Conservation (phyloP, 2,113 vertebrate species). For the Apus apus region DNA sequence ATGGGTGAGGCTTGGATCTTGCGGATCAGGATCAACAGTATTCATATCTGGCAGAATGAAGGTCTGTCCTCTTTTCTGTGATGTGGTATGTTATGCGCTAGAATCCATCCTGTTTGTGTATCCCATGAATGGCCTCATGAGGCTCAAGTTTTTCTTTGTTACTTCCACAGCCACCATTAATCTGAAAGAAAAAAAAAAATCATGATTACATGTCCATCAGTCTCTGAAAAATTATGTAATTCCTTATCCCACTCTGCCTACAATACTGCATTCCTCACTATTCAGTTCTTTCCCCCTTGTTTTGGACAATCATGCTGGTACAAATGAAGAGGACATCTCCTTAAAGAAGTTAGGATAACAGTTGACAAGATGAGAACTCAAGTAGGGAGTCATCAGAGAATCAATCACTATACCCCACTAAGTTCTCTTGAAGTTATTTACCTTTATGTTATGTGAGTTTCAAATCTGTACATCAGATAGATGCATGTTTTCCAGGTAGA, state of each 20-base stretch:
- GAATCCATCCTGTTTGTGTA: background rate
- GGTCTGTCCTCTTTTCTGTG: background rate
- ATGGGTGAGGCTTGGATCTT: background rate
- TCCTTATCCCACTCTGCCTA: background rate
- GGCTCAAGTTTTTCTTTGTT: background rate
- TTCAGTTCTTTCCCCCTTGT: background rate
- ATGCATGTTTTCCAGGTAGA: background rate
- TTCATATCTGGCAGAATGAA: background rate
- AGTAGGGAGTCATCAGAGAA: background rate
- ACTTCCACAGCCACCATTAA: background rate
- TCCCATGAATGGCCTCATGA: background rate
- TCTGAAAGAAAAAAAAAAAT: background rate
- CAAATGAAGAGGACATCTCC: background rate
- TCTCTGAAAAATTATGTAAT: background rate
- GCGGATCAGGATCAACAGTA: background rate
- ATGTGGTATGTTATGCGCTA: accelerated
- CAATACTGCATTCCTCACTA: background rate
- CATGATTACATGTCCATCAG: background rate
- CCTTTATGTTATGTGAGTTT: background rate
- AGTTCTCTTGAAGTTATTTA: background rate
- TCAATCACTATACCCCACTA: background rate
- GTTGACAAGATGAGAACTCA: background rate
- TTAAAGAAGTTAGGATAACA: background rate
- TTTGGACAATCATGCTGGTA: background rate
- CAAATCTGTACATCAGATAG: background rate